Evolutionary conservation across 2,113 vertebrate species (phyloP), one percentile per base, ranked within the genome.

Genomic region (Columba livia): DNA sequence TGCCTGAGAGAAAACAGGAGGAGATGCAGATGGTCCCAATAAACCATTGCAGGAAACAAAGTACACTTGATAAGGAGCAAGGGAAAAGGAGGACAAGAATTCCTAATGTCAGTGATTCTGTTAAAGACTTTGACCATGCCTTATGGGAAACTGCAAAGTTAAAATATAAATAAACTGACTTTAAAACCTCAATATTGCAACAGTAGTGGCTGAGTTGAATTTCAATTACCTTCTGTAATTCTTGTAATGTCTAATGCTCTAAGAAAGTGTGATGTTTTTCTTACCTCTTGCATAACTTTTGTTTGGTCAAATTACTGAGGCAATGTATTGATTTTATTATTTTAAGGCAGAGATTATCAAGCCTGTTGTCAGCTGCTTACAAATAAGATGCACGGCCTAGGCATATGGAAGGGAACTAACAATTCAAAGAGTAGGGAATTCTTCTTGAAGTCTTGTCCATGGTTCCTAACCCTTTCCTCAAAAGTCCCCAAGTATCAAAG

Each of bases 111-210:
- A 95, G 86, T 95, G 90, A 96, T 95, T 96, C 90, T 94, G 92
- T 88, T 96, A 95, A 95, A 97, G 95, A 96, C 94, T 97, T 97
- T 95, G 96, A 97, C 96, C 93, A 95, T 96, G 95, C 96, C 95
- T 97, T 96, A 95, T 96, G 96, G 96, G 95, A 93, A 94, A 78
- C 95, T 96, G 97, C 93, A 96, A 96, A 95, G 97, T 96, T 96
- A 96, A 96, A 96, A 96, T 95, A 97, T 97, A 97, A 97, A 97
- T 96, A 97, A 96, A 95, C 95, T 96, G 95, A 96, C 95, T 97
- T 96, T 96, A 96, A 96, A 97, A 94, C 93, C 96, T 96, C 95
- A 95, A 88, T 95, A 96, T 94, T 94, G 93, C 96, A 97, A 97
- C 97, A 96, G 97, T 92, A 93, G 95, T 25, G 90, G 90, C 95